A percentile compares a stretch with the other conserved stretches of the same genome.
Evolutionary conservation across 1,140 invertebrate genomes (phyloP).

Genomic region (Neodiprion pinetum): DNA sequence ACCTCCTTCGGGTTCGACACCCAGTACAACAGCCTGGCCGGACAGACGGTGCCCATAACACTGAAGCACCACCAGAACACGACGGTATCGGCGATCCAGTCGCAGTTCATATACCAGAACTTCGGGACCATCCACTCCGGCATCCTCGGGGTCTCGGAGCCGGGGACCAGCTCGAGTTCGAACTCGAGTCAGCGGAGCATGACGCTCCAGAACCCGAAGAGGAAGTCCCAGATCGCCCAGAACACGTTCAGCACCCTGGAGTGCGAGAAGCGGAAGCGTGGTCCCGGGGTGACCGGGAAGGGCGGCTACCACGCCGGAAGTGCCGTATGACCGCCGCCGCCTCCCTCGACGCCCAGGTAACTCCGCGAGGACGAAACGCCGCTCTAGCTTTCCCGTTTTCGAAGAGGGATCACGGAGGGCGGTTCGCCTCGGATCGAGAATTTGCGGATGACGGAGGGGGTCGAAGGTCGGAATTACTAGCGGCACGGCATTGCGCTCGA

Average conservation of each 20-base stretch:
- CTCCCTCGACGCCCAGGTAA: conserved; percentile 54
- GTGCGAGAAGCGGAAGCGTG: conserved; percentile 53
- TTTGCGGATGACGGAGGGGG: too few relatives aligned
- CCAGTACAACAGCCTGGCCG: conserved; percentile 52
- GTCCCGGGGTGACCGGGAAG: conserved; percentile 45
- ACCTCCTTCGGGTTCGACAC: conserved; percentile 52
- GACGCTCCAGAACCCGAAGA: conserved; percentile 58
- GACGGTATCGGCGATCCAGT: conserved; percentile 51
- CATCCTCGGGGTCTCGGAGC: conserved; percentile 56
- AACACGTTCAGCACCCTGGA: conserved; percentile 61
- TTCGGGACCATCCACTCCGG: conserved; percentile 60
- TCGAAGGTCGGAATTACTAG: neutral
- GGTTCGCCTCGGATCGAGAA: neutral
- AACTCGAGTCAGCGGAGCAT: conserved; percentile 58
- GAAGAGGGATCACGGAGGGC: neutral
- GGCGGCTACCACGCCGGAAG: conserved; percentile 54
- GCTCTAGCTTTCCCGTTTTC: conserved; percentile 32
- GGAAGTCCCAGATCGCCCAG: conserved; percentile 57
- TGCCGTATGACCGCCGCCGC: conserved; percentile 60
- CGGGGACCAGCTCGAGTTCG: conserved; percentile 56
- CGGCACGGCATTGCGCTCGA: neutral
- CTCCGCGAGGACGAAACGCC: conserved; percentile 51
- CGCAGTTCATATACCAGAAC: conserved; percentile 58
- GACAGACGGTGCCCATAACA: conserved; percentile 60
- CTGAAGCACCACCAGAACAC: conserved; percentile 55